Evolutionary conservation across 2,113 vertebrate genomes (phyloP).

Genomic region (Boulengeromyrus knoepffleri): DNA sequence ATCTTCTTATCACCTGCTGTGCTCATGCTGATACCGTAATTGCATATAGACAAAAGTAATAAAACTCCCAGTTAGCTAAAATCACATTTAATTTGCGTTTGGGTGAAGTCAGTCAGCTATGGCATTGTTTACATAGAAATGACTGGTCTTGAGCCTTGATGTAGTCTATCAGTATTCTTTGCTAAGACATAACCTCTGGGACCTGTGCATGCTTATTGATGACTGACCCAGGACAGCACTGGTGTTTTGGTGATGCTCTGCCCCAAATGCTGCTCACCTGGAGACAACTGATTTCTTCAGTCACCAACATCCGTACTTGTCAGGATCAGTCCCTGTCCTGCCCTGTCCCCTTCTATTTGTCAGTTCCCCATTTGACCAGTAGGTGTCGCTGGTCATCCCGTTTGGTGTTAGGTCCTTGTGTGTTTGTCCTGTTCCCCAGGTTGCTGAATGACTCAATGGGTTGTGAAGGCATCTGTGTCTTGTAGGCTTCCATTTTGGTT

Average conservation of each 20-base stretch:
- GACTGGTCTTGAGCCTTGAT: not conserved
- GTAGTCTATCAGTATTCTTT: not conserved
- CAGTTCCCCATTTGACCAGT: not conserved
- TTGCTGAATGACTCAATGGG: not conserved
- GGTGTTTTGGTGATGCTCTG: not conserved
- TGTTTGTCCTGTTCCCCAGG: not conserved
- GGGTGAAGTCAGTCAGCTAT: not conserved
- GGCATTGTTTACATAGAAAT: not conserved
- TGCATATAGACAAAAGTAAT: not conserved
- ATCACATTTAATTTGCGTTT: not conserved
- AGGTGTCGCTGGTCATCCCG: not conserved
- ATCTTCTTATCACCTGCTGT: not conserved
- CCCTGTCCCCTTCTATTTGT: not conserved
- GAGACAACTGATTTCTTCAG: not conserved
- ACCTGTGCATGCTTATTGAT: not conserved
- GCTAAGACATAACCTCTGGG: not conserved
- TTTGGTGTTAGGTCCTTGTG: not conserved
- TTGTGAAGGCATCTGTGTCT: not conserved
- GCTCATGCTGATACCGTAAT: not conserved
- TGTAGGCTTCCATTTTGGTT: not conserved
- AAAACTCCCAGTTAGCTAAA: not conserved
- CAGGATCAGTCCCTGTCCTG: not conserved
- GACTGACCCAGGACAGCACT: not conserved
- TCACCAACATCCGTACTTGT: not conserved
- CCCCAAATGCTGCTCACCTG: not conserved